These are phyloP conservation scores for Centrocercus urophasianus DNA, from an alignment of 2,113 vertebrate species.

Conservation along the genomic window DNA sequence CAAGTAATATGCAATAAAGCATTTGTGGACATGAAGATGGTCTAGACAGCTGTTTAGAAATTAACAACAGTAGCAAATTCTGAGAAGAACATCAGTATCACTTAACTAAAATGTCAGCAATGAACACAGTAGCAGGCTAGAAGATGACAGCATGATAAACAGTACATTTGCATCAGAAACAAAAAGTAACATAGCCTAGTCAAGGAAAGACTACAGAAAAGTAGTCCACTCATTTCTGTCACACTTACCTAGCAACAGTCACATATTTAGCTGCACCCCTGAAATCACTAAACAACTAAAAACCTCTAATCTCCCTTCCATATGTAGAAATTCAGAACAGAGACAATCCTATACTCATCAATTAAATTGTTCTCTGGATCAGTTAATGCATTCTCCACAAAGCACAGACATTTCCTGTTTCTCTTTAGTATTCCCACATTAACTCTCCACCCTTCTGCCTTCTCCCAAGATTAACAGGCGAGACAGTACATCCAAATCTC, in stretches of 20 bases:
- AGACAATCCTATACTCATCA: neutral
- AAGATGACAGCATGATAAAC: neutral
- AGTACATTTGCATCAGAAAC: neutral
- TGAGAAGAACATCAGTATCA: neutral
- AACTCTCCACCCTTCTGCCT: neutral
- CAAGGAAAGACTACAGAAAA: neutral
- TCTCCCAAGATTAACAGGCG: neutral
- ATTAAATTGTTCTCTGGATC: neutral
- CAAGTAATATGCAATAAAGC: neutral
- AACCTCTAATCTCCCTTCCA: too few species aligned
- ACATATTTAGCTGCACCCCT: constrained; percentile 28
- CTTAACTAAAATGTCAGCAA: neutral
- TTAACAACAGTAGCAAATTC: neutral
- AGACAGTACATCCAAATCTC: neutral
- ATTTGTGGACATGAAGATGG: neutral
- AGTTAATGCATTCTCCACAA: neutral
- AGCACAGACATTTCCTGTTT: neutral
- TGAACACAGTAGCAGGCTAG: neutral
- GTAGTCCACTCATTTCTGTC: neutral
- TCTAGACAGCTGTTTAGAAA: neutral
- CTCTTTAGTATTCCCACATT: neutral
- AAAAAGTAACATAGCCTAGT: constrained; percentile 35
- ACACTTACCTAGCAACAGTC: neutral
- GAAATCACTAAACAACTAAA: neutral
- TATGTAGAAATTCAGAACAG: neutral